These are phyloP conservation scores for Synergus itoensis DNA, from an alignment of 2,888 invertebrate genomes.

Conservation along the genomic window DNA sequence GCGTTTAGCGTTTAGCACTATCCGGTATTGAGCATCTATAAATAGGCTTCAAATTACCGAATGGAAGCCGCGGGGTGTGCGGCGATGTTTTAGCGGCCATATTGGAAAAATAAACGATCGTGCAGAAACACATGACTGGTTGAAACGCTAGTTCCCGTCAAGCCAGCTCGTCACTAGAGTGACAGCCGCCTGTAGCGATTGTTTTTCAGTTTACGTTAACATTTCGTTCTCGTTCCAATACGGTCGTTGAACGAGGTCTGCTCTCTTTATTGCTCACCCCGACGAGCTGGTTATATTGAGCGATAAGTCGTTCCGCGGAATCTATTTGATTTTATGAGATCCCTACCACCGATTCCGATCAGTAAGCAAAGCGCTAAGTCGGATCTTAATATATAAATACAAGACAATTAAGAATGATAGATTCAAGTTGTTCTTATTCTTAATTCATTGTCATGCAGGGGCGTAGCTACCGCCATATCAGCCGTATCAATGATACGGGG, in stretches of 20 bases:
- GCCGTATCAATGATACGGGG: too few species aligned
- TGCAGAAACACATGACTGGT: constrained; percentile 73
- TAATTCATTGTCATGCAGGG: too few species aligned
- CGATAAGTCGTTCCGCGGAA: constrained; percentile 62
- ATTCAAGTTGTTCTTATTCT: too few species aligned
- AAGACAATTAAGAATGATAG: too few species aligned
- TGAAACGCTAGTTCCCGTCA: constrained; percentile 59
- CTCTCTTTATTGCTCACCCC: constrained; percentile 19
- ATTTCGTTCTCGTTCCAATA: constrained; percentile 50
- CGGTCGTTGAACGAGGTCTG: constrained; percentile 48
- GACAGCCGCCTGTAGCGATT: constrained; percentile 75
- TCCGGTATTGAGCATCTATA: constrained; percentile 66
- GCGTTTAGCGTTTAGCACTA: constrained; percentile 51
- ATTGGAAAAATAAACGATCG: constrained; percentile 76
- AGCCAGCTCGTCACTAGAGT: constrained; percentile 71
- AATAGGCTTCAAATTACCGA: constrained; percentile 71
- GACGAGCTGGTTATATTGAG: constrained; percentile 66
- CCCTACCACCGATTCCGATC: constrained; percentile 11
- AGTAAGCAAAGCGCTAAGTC: neutral
- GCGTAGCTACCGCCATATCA: too few species aligned
- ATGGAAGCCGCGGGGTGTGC: constrained; percentile 63
- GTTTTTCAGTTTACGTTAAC: constrained; percentile 76
- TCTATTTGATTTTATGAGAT: constrained; percentile 69
- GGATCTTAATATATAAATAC: too few species aligned
- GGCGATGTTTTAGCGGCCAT: constrained; percentile 73